Evolutionary conservation across 2,113 vertebrate species (phyloP).

Genomic region (Pachypanchax playfairii): DNA sequence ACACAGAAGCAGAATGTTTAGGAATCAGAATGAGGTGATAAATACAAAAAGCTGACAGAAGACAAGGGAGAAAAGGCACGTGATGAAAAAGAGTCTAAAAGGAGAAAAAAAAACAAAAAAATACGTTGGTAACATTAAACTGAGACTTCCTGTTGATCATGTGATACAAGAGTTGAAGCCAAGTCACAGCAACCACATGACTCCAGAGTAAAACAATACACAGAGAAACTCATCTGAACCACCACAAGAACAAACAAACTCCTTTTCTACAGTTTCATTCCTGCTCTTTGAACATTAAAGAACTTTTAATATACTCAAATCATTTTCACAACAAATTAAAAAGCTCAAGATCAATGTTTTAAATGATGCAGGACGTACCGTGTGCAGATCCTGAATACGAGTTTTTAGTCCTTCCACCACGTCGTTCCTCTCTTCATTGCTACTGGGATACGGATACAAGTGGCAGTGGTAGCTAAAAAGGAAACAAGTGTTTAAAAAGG

Average conservation of each 20-base stretch:
- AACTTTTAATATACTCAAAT: constrained; percentile 1
- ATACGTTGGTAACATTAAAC: constrained; percentile 3
- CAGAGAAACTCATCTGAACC: background rate
- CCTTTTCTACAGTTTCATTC: constrained; percentile 10
- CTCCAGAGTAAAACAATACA: background rate
- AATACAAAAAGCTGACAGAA: background rate
- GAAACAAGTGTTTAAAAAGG: background rate
- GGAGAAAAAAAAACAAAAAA: too few relatives aligned
- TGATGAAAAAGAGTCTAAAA: background rate
- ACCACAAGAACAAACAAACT: background rate
- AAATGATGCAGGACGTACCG: constrained; percentile 72
- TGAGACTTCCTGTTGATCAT: constrained; percentile 62
- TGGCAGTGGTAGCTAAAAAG: constrained; percentile 91
- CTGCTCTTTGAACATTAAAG: background rate
- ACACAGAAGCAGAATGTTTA: constrained; percentile 8
- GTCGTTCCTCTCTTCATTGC: constrained; percentile 84
- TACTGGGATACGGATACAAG: constrained; percentile 92
- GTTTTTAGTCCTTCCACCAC: constrained; percentile 88
- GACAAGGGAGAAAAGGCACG: background rate
- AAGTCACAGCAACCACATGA: constrained; percentile 26
- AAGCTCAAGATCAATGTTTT: background rate
- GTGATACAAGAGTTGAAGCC: constrained; percentile 52
- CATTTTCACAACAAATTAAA: background rate
- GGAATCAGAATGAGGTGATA: background rate
- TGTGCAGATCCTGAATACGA: constrained; percentile 92